Percentiles rank a stretch among this genome's conserved stretches.
Evolutionary conservation across 2,888 invertebrate species (phyloP).

Genomic region (Oscheius sp.): DNA sequence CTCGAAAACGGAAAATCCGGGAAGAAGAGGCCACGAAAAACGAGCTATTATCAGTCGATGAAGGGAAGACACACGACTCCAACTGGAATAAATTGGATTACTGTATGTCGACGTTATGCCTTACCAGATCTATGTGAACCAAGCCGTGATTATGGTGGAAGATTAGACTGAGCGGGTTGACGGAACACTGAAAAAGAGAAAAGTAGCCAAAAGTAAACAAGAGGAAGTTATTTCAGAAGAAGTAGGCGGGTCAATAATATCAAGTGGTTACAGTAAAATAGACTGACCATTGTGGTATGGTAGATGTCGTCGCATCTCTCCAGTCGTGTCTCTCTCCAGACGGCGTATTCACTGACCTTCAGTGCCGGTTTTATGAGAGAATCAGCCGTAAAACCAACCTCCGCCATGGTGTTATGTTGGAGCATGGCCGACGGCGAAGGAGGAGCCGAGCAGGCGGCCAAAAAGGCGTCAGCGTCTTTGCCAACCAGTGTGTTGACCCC

Average conservation of each 20-base stretch:
- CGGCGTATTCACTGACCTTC: constrained; percentile 23
- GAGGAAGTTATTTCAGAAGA: not conserved
- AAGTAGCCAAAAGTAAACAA: not conserved
- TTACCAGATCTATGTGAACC: constrained; percentile 56
- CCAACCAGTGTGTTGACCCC: constrained; percentile 57
- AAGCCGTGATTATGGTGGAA: constrained; percentile 57
- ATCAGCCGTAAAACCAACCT: constrained; percentile 14
- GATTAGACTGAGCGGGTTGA: constrained; percentile 57
- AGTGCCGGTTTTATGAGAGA: not conserved
- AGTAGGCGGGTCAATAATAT: not conserved
- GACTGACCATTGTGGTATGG: constrained; percentile 21
- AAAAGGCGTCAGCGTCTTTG: constrained; percentile 50
- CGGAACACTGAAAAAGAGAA: constrained; percentile 44
- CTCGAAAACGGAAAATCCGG: constrained; percentile 30
- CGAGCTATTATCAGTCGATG: not conserved
- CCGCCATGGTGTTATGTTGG: constrained; percentile 40
- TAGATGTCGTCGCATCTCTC: constrained; percentile 16
- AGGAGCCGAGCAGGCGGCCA: constrained; percentile 23
- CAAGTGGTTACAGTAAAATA: not conserved
- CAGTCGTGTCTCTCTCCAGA: constrained; percentile 15
- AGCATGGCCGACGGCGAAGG: constrained; percentile 28
- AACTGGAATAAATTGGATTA: not conserved
- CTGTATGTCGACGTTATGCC: not conserved
- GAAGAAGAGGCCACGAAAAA: constrained; percentile 24
- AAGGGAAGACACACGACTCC: constrained; percentile 14